A percentile compares a stretch with the other conserved stretches of the same genome.
These are phyloP conservation scores for Odontocolon sp. DNA, from an alignment of 2,888 invertebrate species.

Conservation along the genomic window DNA sequence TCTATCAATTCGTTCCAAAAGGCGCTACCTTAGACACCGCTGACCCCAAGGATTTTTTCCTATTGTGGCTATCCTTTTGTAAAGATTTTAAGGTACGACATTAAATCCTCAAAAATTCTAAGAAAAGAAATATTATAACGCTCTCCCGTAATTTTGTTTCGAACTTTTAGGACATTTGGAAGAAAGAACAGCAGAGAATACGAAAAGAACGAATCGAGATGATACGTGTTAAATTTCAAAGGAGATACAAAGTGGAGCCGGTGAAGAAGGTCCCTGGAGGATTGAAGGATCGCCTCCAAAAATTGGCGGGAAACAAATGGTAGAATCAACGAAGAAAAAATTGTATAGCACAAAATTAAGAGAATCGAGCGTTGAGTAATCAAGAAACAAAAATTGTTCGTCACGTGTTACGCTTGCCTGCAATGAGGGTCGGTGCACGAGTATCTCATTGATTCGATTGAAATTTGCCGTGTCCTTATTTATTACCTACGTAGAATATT, in stretches of 20 bases:
- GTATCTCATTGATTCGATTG: background rate
- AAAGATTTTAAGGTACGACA: slow-evolving; percentile 89
- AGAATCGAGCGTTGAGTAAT: background rate
- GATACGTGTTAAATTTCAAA: slow-evolving; percentile 69
- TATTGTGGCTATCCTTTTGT: slow-evolving; percentile 94
- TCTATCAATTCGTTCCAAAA: slow-evolving; percentile 94
- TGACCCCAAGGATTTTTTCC: slow-evolving; percentile 93
- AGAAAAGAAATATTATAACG: background rate
- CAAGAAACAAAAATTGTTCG: slow-evolving; percentile 3
- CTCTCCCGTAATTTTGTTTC: background rate
- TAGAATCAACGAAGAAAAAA: slow-evolving; percentile 30
- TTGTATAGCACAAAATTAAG: slow-evolving; percentile 15
- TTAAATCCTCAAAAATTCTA: no score
- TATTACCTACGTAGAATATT: slow-evolving; percentile 6
- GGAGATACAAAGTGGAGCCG: slow-evolving; percentile 66
- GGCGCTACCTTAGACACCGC: slow-evolving; percentile 85
- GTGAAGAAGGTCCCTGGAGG: slow-evolving; percentile 84
- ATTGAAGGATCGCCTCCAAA: slow-evolving; percentile 85
- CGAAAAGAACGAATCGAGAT: slow-evolving; percentile 85
- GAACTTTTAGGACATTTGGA: slow-evolving; percentile 90
- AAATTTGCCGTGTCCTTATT: background rate
- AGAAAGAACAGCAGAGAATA: slow-evolving; percentile 92
- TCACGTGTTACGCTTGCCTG: background rate
- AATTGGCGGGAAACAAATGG: slow-evolving; percentile 79
- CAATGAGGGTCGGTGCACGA: background rate